Evolutionary conservation across 2,888 invertebrate species (phyloP).

Genomic region (Sipha maydis): DNA sequence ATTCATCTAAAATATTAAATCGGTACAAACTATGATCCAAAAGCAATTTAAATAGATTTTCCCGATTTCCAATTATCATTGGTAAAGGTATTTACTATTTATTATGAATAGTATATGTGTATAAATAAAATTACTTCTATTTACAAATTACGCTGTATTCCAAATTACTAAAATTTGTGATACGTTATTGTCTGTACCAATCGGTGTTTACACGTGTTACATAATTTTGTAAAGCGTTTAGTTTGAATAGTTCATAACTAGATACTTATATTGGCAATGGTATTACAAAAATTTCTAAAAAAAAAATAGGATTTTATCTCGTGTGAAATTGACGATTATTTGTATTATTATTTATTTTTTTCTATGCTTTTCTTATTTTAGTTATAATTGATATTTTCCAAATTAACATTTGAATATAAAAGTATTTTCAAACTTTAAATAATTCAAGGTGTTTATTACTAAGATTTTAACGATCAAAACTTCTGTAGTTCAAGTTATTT

Average conservation of each 20-base stretch:
- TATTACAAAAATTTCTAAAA: no score
- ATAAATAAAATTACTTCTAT: neutral
- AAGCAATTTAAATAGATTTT: constrained; percentile 47
- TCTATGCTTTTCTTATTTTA: neutral
- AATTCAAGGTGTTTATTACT: neutral
- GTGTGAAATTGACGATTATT: no score
- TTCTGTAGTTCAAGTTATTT: constrained; percentile 7
- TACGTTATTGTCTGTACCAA: neutral
- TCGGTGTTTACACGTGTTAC: no score
- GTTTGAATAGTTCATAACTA: no score
- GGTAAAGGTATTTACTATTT: neutral
- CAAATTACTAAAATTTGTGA: neutral
- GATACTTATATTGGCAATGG: no score
- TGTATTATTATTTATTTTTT: no score
- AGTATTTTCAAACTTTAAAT: constrained; percentile 14
- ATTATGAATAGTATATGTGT: neutral
- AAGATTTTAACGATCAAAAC: constrained; percentile 6
- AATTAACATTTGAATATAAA: neutral
- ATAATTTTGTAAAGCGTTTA: no score
- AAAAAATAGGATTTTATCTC: no score
- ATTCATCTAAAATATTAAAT: constrained; percentile 31
- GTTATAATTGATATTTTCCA: neutral
- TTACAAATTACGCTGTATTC: neutral
- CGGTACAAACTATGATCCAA: constrained; percentile 13
- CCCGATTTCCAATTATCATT: neutral